Percentiles rank a stretch among this genome's conserved stretches.
Conservation (phyloP, 2,888 invertebrate species). For the Tinea trinotella region DNA sequence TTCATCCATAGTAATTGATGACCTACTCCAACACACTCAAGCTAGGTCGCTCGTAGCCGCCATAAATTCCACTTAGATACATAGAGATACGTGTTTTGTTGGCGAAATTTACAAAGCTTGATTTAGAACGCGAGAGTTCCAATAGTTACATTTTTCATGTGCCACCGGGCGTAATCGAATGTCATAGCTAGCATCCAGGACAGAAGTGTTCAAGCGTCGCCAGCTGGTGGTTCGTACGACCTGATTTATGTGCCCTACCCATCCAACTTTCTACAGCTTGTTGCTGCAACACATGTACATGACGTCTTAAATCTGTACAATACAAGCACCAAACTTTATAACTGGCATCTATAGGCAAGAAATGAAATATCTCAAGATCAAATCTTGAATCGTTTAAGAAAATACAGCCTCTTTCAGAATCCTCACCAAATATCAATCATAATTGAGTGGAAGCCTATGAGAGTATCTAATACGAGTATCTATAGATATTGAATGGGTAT, state of each 20-base stretch:
- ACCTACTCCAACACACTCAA: constrained; percentile 5
- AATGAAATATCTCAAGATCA: not conserved
- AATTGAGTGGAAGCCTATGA: too few relatives aligned
- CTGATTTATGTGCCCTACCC: constrained; percentile 60
- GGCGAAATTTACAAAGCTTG: constrained; percentile 10
- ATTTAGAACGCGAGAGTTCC: not conserved
- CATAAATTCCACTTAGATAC: constrained; percentile 13
- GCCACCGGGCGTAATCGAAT: constrained; percentile 48
- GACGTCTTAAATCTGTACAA: constrained; percentile 45
- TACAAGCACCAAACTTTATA: not conserved
- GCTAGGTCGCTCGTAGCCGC: not conserved
- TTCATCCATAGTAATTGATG: constrained; percentile 16
- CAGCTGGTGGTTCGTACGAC: constrained; percentile 41
- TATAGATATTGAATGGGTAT: too few relatives aligned
- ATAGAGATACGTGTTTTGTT: constrained; percentile 12
- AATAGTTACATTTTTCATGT: constrained; percentile 17
- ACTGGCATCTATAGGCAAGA: constrained; percentile 1
- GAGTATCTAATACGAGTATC: too few relatives aligned
- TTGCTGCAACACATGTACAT: constrained; percentile 60
- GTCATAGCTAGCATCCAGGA: constrained; percentile 51
- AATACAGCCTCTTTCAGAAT: too few relatives aligned
- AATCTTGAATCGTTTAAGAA: too few relatives aligned
- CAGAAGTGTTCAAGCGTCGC: constrained; percentile 53
- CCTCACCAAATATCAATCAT: too few relatives aligned
- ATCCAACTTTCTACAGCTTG: constrained; percentile 66